A percentile compares a stretch with the other conserved stretches of the same genome.
phyloP scores from a whole-genome alignment of 2,888 invertebrate species.

The Tetropium fuscum region DNA sequence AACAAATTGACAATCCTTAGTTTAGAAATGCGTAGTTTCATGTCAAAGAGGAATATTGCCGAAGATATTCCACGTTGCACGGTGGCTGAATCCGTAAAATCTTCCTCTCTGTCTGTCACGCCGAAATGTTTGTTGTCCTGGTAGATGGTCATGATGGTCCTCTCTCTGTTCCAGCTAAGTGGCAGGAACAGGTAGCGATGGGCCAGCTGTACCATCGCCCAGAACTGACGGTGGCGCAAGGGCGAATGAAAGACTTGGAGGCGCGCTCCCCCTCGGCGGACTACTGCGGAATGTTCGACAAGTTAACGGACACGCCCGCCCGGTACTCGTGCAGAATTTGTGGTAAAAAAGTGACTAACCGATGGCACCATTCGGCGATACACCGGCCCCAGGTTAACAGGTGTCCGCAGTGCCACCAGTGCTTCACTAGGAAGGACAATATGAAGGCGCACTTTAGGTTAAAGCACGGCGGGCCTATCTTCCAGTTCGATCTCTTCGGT shows the following conservation, averaged over 20 bases:
- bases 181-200: slow-evolving; percentile 54
- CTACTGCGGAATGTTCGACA: slow-evolving; percentile 58
- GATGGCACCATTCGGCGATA: slow-evolving; percentile 77
- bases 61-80: too few species aligned
- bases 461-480: slow-evolving; percentile 66
- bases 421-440: slow-evolving; percentile 76
- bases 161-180: slow-evolving; percentile 61
- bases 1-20: too few species aligned
- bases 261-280: slow-evolving; percentile 48
- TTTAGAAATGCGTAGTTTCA: too few species aligned
- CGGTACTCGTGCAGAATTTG: slow-evolving; percentile 73
- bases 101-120: background rate
- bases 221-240: slow-evolving; percentile 20
- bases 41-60: too few species aligned
- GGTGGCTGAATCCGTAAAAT: too few species aligned
- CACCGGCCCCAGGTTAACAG: slow-evolving; percentile 74
- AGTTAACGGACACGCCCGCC: slow-evolving; percentile 55
- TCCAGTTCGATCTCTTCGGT: slow-evolving; percentile 16
- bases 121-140: slow-evolving; percentile 7
- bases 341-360: slow-evolving; percentile 75
- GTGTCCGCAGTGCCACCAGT: slow-evolving; percentile 66
- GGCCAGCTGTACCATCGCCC: slow-evolving; percentile 22
- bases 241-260: slow-evolving; percentile 15
- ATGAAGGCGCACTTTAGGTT: slow-evolving; percentile 75
- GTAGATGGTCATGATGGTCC: slow-evolving; percentile 47